These are phyloP conservation scores for Ploceus nigricollis DNA, from an alignment of 2,113 vertebrate genomes.

Conservation along the genomic window DNA sequence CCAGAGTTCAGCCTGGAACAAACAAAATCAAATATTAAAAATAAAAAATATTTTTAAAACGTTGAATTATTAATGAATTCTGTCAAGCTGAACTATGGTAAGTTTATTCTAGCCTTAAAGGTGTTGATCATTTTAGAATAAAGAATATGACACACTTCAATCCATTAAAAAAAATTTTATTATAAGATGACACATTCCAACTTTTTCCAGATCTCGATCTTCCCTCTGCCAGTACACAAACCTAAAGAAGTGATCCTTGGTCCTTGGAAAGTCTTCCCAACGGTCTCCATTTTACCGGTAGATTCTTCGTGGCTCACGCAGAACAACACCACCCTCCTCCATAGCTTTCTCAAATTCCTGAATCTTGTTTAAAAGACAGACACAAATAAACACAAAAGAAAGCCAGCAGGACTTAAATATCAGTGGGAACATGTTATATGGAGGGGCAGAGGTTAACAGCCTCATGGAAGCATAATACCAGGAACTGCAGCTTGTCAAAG, in stretches of 20 bases:
- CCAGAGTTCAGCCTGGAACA: background rate
- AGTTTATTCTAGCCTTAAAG: background rate
- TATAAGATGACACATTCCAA: background rate
- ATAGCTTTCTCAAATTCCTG: conserved; percentile 81
- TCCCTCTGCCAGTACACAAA: background rate
- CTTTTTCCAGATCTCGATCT: background rate
- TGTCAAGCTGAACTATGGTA: background rate
- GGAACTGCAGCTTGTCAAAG: background rate
- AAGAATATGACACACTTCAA: background rate
- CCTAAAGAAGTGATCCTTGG: background rate
- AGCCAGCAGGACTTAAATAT: background rate
- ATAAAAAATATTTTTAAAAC: background rate
- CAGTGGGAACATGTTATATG: background rate
- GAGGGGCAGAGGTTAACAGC: background rate
- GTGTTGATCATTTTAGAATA: background rate
- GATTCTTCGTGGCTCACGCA: conserved; percentile 84
- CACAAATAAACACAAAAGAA: background rate
- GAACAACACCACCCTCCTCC: conserved; percentile 82
- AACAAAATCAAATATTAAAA: background rate
- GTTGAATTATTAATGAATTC: background rate
- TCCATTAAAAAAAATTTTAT: conserved; percentile 33
- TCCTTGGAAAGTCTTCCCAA: background rate
- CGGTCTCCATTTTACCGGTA: conserved; percentile 14
- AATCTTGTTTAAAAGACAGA: conserved; percentile 73
- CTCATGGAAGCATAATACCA: background rate